Conservation (phyloP, 2,888 invertebrate species). For the Lamellibrachia satsuma region DNA sequence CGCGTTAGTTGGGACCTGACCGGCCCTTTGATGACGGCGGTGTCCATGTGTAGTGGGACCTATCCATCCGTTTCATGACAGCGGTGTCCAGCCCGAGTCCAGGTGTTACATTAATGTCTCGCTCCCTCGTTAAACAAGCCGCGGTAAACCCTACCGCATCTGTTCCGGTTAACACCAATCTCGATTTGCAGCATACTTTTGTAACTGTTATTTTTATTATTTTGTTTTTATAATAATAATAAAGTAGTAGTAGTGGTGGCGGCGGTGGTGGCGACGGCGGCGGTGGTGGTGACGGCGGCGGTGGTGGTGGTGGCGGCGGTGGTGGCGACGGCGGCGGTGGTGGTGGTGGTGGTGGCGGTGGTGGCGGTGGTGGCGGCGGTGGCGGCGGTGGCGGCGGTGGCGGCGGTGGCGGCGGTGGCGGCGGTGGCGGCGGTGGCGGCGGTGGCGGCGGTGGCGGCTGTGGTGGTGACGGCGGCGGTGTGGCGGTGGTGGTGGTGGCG, state of each 20-base stretch:
- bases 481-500: no score
- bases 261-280: not conserved
- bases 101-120: not conserved
- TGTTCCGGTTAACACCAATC: not conserved
- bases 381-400: no score
- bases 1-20: not conserved
- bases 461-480: no score
- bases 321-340: no score
- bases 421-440: no score
- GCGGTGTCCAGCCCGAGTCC: not conserved
- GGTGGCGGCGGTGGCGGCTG: no score
- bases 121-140: not conserved
- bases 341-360: no score
- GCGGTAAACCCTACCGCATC: not conserved
- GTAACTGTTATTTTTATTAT: not conserved
- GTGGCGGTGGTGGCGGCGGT: no score
- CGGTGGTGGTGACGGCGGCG: not conserved
- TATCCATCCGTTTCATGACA: not conserved
- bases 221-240: not conserved
- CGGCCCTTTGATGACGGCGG: not conserved
- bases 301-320: no score
- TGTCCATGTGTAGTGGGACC: not conserved
- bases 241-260: not conserved
- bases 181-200: not conserved
- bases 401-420: no score